Conservation (phyloP, 2,113 vertebrate genomes). For the Psephotus haematonotus region DNA sequence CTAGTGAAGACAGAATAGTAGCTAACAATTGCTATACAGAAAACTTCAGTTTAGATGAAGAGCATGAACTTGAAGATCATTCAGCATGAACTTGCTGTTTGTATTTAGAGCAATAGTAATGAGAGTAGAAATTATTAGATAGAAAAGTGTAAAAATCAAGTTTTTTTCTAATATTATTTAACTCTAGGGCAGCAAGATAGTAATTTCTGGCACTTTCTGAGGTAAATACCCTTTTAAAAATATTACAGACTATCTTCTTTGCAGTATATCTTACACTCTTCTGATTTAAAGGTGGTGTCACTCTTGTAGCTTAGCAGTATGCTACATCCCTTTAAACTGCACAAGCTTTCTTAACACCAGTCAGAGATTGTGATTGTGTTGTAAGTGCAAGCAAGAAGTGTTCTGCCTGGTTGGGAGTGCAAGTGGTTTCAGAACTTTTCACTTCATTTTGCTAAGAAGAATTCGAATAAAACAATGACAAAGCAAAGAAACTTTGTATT, state of each 20-base stretch:
- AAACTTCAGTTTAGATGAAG: neutral
- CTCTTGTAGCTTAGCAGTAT: neutral
- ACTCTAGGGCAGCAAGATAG: neutral
- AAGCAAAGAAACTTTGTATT: neutral
- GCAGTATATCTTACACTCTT: neutral
- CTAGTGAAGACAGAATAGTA: neutral
- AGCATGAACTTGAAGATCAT: neutral
- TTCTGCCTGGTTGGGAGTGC: neutral
- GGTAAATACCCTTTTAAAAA: neutral
- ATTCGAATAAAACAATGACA: neutral
- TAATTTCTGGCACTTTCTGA: neutral
- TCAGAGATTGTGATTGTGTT: neutral
- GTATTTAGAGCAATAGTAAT: neutral
- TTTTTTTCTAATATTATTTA: neutral
- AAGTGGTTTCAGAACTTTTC: neutral
- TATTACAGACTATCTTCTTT: rapidly evolving
- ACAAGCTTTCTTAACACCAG: neutral
- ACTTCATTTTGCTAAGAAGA: neutral
- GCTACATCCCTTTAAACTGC: neutral
- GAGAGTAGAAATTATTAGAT: neutral
- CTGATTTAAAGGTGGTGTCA: neutral
- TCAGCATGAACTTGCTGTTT: neutral
- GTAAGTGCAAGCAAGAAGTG: neutral
- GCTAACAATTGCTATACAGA: neutral
- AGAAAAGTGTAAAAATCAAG: neutral